phyloP scores from a whole-genome alignment of 2,113 vertebrate genomes.

The Anarhynchus alexandrinus region DNA sequence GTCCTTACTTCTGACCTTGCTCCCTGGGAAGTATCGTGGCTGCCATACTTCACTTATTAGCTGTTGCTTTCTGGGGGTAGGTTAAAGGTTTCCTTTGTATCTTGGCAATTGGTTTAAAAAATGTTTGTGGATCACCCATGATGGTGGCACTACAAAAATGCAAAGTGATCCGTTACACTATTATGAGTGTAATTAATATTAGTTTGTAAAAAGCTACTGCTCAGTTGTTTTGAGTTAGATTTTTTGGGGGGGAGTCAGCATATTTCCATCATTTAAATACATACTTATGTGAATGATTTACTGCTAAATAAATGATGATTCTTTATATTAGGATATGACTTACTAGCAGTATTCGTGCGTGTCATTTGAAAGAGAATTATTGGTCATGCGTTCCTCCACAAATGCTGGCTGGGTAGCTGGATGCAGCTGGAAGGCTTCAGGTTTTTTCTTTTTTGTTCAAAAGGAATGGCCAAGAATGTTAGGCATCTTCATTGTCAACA shows the following conservation, averaged over 20 bases:
- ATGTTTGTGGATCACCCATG: not conserved
- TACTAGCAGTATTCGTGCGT: not conserved
- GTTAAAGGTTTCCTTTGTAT: not conserved
- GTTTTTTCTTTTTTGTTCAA: not conserved
- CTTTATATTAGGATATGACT: not conserved
- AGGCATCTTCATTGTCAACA: not conserved
- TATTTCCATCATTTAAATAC: not conserved
- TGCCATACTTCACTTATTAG: not conserved
- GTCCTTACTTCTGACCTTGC: not conserved
- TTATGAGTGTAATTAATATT: not conserved
- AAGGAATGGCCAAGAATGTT: not conserved
- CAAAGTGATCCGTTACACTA: not conserved
- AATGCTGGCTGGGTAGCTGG: not conserved
- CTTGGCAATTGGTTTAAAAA: not conserved
- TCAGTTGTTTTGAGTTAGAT: not conserved
- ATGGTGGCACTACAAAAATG: not conserved
- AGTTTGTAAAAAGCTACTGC: not conserved
- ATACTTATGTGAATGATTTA: not conserved
- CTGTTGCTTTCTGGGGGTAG: not conserved
- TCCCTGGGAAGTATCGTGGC: not conserved
- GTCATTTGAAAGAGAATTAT: not conserved
- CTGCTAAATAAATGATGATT: not conserved
- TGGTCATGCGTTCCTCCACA: fast-evolving
- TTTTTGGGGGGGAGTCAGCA: not conserved
- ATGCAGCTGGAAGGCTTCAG: not conserved